A percentile compares a stretch with the other conserved stretches of the same genome.
Conservation (phyloP, 1,140 invertebrate genomes). For the Macrobrachium nipponense region DNA sequence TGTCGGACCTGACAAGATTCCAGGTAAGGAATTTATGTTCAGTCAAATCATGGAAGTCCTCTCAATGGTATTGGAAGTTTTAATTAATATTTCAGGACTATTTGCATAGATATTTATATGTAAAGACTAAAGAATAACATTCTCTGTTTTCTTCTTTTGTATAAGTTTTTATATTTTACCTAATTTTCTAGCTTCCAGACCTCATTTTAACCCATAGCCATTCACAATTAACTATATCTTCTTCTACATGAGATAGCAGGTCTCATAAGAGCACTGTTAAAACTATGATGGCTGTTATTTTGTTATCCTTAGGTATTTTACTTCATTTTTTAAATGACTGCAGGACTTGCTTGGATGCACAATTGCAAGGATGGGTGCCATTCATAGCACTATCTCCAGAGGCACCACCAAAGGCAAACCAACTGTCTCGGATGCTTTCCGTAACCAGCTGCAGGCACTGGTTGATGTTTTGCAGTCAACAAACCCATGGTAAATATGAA, state of each 20-base stretch:
- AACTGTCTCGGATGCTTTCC: slow-evolving; percentile 92
- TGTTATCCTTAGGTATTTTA: neutral
- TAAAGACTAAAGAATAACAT: too few relatives aligned
- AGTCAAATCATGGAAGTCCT: too few relatives aligned
- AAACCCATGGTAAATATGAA: slow-evolving; percentile 83
- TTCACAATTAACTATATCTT: too few relatives aligned
- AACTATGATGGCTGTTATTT: neutral
- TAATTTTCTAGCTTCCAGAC: too few relatives aligned
- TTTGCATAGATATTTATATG: too few relatives aligned
- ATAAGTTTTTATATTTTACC: too few relatives aligned
- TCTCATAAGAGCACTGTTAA: slow-evolving; percentile 83
- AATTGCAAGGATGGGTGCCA: slow-evolving; percentile 70
- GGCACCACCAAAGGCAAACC: slow-evolving; percentile 89
- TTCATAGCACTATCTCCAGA: slow-evolving; percentile 66
- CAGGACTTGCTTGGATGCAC: slow-evolving; percentile 74
- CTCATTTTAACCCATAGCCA: too few relatives aligned
- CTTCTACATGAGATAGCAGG: slow-evolving; percentile 75
- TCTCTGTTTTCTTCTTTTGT: too few relatives aligned
- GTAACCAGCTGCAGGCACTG: slow-evolving; percentile 89
- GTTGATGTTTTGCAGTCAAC: slow-evolving; percentile 92
- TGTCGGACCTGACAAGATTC: slow-evolving; percentile 87
- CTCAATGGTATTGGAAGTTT: too few relatives aligned
- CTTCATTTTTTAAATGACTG: slow-evolving; percentile 45
- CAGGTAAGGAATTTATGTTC: slow-evolving; percentile 72
- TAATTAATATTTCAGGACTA: too few relatives aligned